Percentiles rank a stretch among this genome's conserved stretches.
phyloP scores from a whole-genome alignment of 2,113 vertebrate species.

The Desmodus rotundus region DNA sequence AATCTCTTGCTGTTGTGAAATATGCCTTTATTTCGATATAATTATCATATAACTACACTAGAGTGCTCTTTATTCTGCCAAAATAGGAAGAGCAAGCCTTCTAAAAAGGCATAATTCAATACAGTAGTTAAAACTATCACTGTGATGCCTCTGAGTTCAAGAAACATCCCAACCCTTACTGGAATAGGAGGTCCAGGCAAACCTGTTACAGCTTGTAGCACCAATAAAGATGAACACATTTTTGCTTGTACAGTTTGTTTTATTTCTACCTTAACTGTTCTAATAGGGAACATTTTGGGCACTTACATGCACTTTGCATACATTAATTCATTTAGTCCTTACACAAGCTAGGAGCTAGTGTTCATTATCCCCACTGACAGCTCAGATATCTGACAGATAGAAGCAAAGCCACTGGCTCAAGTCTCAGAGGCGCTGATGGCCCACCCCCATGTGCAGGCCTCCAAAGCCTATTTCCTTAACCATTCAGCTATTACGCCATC shows the following conservation, averaged over 20 bases:
- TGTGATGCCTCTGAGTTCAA: background rate
- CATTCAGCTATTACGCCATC: background rate
- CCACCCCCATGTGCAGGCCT: background rate
- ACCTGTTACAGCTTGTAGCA: background rate
- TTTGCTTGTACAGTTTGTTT: background rate
- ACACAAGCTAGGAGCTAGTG: background rate
- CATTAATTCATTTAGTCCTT: background rate
- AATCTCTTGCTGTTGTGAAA: background rate
- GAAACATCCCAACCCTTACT: background rate
- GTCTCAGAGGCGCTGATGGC: background rate
- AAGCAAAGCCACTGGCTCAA: background rate
- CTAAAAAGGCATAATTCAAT: background rate
- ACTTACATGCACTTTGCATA: background rate
- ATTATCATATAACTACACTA: background rate
- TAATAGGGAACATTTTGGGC: background rate
- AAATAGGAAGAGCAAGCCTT: background rate
- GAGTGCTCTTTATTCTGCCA: background rate
- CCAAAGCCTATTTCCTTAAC: background rate
- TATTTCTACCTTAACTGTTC: background rate
- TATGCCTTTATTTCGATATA: background rate
- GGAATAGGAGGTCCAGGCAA: background rate
- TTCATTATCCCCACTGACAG: too few species aligned
- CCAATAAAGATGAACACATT: background rate
- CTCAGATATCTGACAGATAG: background rate
- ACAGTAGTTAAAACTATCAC: background rate